Evolutionary conservation across 2,797 vertebrate genomes (phyloP).

Genomic region (Sebastes ruberrimus): DNA sequence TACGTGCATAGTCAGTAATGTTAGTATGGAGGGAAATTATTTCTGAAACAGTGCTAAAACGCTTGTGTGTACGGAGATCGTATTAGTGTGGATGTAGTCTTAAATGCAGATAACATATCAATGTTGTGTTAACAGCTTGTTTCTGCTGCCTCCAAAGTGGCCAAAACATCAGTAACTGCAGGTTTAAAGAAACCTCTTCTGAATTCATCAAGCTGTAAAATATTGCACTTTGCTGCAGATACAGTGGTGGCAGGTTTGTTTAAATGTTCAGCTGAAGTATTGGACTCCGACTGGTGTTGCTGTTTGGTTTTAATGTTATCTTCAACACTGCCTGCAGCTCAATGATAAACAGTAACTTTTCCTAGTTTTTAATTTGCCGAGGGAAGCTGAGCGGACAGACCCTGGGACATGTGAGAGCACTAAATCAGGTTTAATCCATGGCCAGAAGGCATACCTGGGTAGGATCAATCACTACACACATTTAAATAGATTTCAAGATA

Average conservation of each 20-base stretch:
- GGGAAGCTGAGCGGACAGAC: not conserved
- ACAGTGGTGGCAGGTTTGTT: not conserved
- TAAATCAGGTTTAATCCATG: constrained; percentile 1
- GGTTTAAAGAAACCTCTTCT: not conserved
- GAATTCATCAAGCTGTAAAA: not conserved
- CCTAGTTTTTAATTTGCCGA: constrained; percentile 11
- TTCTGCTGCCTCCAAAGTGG: not conserved
- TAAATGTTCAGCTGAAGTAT: not conserved
- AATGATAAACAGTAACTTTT: not conserved
- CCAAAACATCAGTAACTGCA: not conserved
- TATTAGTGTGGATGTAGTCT: not conserved
- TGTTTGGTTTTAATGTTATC: not conserved
- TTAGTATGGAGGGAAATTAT: too few species aligned
- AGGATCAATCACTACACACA: constrained; percentile 3
- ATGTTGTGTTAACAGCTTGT: not conserved
- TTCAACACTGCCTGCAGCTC: not conserved
- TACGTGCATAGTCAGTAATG: too few species aligned
- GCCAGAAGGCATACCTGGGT: not conserved
- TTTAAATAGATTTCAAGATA: not conserved
- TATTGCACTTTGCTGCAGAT: not conserved
- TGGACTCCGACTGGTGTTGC: not conserved
- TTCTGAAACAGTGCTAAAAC: too few species aligned
- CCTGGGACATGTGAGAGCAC: not conserved
- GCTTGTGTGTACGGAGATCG: too few species aligned
- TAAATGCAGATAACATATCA: not conserved